Evolutionary conservation across 2,797 vertebrate species (phyloP).

Genomic region (Coendou prehensilis): DNA sequence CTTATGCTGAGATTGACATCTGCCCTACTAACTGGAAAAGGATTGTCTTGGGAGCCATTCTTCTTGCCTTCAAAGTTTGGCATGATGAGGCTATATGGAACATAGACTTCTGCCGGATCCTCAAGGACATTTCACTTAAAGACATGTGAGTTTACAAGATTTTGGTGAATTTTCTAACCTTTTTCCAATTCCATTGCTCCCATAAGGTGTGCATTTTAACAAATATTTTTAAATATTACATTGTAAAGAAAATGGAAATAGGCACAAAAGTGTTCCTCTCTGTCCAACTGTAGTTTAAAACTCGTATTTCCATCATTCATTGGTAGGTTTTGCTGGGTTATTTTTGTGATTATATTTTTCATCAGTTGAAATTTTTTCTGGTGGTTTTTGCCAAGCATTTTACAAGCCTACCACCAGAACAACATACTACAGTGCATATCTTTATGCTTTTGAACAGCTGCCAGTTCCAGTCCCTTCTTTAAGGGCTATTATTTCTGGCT

Average conservation of each 20-base stretch:
- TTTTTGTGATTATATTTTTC: background rate
- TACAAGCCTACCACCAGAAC: background rate
- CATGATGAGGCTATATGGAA: background rate
- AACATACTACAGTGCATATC: background rate
- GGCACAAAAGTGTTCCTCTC: background rate
- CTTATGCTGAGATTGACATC: background rate
- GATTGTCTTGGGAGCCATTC: background rate
- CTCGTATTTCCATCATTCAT: background rate
- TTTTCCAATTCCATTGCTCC: background rate
- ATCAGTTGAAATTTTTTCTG: background rate
- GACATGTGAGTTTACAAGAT: background rate
- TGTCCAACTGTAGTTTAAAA: background rate
- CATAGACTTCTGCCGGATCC: accelerated
- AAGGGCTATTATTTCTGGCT: too few relatives aligned
- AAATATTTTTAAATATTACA: background rate
- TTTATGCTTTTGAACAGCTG: background rate
- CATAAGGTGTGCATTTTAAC: background rate
- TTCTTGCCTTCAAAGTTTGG: background rate
- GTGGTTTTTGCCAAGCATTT: background rate
- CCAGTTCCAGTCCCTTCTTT: background rate
- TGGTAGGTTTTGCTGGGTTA: background rate
- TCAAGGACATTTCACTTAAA: background rate
- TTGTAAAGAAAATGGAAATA: background rate
- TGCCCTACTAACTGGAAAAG: background rate
- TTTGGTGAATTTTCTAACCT: too few relatives aligned